Evolutionary conservation across 2,797 vertebrate species (phyloP).

Genomic region (Serranus cabrilla): DNA sequence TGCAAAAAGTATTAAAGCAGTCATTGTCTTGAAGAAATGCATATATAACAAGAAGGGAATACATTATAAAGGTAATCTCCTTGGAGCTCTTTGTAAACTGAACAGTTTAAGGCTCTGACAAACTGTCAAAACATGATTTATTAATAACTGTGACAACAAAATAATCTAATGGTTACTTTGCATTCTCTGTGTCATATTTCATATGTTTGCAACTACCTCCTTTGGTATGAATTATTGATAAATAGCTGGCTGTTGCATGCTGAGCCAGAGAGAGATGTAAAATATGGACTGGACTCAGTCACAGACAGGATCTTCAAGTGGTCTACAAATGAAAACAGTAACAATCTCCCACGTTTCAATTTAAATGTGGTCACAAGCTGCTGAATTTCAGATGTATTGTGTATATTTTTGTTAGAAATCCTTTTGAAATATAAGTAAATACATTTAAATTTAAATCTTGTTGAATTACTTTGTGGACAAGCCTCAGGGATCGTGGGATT

Average conservation of each 20-base stretch:
- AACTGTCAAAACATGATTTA: constrained; percentile 24
- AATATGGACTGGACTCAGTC: constrained; percentile 49
- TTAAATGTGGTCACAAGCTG: not conserved
- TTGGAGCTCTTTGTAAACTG: not conserved
- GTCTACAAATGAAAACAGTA: not conserved
- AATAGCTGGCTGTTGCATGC: constrained; percentile 82
- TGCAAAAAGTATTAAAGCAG: constrained; percentile 5
- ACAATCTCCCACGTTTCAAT: not conserved
- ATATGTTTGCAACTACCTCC: constrained; percentile 78
- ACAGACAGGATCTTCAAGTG: not conserved
- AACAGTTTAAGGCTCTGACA: constrained; percentile 2
- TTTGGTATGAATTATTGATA: constrained; percentile 83
- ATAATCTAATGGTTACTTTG: constrained; percentile 60
- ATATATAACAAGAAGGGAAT: not conserved
- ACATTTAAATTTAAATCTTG: not conserved
- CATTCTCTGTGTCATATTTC: constrained; percentile 73
- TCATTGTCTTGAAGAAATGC: not conserved
- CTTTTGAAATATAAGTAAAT: not conserved
- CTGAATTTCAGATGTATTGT: not conserved
- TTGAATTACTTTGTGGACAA: constrained; percentile 11
- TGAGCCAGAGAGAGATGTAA: constrained; percentile 63
- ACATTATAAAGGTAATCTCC: not conserved
- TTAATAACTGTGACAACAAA: constrained; percentile 30
- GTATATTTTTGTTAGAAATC: too few relatives aligned
- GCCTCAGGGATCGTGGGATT: not conserved